phyloP scores from a whole-genome alignment of 2,113 vertebrate species.

The Rhinogobius similis region DNA sequence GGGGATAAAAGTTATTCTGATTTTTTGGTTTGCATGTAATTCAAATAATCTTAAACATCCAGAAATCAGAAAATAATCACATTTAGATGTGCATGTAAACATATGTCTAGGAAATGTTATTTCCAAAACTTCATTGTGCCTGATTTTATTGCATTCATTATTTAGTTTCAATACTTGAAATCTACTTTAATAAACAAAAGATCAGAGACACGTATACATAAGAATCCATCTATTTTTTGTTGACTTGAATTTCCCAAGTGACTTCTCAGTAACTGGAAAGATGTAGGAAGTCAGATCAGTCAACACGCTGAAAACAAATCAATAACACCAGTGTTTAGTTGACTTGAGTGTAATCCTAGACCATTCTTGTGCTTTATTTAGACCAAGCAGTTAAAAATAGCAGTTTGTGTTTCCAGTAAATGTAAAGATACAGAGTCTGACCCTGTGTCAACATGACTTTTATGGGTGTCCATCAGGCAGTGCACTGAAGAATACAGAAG shows the following conservation, averaged over 20 bases:
- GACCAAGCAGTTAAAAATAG: not conserved
- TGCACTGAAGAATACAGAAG: conserved; percentile 3
- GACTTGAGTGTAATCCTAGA: not conserved
- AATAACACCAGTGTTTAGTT: conserved; percentile 9
- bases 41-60: too few relatives aligned
- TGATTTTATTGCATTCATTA: not conserved
- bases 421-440: not conserved
- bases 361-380: not conserved
- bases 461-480: not conserved
- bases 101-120: not conserved
- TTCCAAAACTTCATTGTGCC: not conserved
- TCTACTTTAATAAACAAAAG: too few relatives aligned
- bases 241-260: not conserved
- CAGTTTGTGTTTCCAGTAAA: not conserved
- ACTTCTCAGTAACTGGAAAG: conserved; percentile 3
- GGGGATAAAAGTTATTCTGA: too few relatives aligned
- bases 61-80: too few relatives aligned
- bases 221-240: not conserved
- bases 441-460: not conserved
- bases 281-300: conserved; percentile 10
- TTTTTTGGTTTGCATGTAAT: too few relatives aligned
- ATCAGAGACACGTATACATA: not conserved
- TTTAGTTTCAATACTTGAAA: too few relatives aligned
- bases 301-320: conserved; percentile 9
- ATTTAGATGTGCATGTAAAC: too few relatives aligned